Evolutionary conservation across 53 echinoderm and acorn worm species (phyloP).

Genomic region (Patiria pectinifera): DNA sequence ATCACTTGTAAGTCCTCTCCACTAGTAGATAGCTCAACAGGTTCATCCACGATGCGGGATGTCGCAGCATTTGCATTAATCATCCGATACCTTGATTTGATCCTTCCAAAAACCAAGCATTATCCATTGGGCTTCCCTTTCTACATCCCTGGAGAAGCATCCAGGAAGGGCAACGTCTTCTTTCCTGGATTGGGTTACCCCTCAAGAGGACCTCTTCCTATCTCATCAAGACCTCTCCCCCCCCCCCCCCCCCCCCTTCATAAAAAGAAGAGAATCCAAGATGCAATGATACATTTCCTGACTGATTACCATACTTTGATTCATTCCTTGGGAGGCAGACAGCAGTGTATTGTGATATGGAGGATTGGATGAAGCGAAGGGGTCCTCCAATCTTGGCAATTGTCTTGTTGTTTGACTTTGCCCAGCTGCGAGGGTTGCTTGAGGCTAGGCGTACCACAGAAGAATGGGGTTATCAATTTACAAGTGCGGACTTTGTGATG

Average conservation of each 20-base stretch:
- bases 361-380: constrained; percentile 7
- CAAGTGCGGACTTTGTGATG: background rate
- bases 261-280: background rate
- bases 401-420: background rate
- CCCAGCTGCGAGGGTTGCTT: background rate
- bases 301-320: background rate
- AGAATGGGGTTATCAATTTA: background rate
- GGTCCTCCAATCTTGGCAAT: background rate
- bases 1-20: background rate
- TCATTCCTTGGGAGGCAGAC: background rate
- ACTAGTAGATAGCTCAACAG: background rate
- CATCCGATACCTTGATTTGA: background rate
- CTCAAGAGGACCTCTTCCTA: background rate
- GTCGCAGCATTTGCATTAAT: background rate
- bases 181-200: background rate
- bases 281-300: background rate
- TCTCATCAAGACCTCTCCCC: background rate
- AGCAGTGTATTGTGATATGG: background rate
- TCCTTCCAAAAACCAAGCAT: background rate
- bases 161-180: background rate
- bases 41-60: background rate
- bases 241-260: background rate
- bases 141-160: background rate
- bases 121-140: background rate
- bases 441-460: background rate